Evolutionary conservation across 2,797 vertebrate species (phyloP), one percentile per base, ranked within the genome.

Genomic region (Phylloscopus collybita): DNA sequence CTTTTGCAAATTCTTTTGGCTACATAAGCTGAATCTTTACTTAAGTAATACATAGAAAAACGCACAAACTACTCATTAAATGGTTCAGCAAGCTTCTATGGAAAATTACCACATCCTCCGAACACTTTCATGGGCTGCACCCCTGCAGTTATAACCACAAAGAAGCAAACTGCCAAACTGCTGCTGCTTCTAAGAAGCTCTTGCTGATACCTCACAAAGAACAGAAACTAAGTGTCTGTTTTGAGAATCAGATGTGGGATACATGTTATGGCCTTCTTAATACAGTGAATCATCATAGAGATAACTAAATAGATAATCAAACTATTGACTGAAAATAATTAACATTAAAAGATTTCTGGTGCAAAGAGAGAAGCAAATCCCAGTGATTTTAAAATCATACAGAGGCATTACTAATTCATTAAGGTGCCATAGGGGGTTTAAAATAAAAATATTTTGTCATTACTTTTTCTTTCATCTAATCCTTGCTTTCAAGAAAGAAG

Each of bases 51-150:
- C 13, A 44, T 53, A 79, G 42, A 60, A 84, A 95, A 96, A 71
- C 80, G 92, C 25, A 88, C 44, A 80, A 78, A 30, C 27, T 90
- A 76, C 49, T 90, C 62, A 92, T 71, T 66, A 89, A 95, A 81
- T 42, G 30, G 45, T 26, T 90, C 54, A 80, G 50, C 38, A 81
- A 84, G 27, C 9, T 38, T 8, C 40, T 45, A 73, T 18, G 19
- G 40, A 56, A 71, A 93, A 81, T 74, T 60, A 82, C n/a, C 38
- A 65, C 45, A 45, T 74, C 64, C 60, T 70, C 51, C 42, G 16
- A n/a, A 71, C 0, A 4, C 44, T 74, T 73, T 80, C 10, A 3
- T 78, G 66, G 15, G 38, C 49, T 17, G 27, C 26, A 79, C 12
- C 18, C 47, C 59, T 60, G 47, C 15, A 29, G 45, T 42, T 69